phyloP scores from a whole-genome alignment of 2,113 vertebrate species.

The Osmerus mordax region DNA sequence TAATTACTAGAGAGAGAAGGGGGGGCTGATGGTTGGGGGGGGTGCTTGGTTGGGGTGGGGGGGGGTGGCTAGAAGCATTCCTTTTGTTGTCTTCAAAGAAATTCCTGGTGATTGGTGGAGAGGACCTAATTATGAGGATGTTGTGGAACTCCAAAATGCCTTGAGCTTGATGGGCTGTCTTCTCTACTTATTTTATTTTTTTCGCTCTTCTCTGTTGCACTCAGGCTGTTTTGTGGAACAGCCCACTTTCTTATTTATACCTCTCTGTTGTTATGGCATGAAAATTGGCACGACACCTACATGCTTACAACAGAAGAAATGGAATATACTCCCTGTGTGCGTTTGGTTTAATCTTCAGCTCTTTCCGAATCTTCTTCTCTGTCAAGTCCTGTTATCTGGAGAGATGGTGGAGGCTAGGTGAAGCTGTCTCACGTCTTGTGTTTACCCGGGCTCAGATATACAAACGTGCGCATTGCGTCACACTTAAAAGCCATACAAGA shows the following conservation, averaged over 20 bases:
- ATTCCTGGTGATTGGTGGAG: slow-evolving; percentile 62
- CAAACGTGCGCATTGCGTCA: background rate
- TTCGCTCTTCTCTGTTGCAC: slow-evolving; percentile 36
- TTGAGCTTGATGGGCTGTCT: slow-evolving; percentile 25
- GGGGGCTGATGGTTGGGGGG: background rate
- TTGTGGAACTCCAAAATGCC: slow-evolving; percentile 46
- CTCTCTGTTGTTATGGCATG: slow-evolving; percentile 55
- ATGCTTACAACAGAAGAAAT: slow-evolving; percentile 52
- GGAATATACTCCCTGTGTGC: slow-evolving; percentile 49
- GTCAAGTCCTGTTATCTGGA: slow-evolving; percentile 29
- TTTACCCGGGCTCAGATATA: slow-evolving; percentile 17
- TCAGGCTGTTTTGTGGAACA: slow-evolving; percentile 49
- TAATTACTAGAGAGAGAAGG: slow-evolving; percentile 44
- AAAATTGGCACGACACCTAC: slow-evolving; percentile 54
- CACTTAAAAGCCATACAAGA: background rate
- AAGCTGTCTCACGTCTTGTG: slow-evolving; percentile 38
- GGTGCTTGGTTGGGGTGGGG: background rate
- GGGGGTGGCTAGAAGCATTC: slow-evolving; percentile 26
- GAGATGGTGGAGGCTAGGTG: slow-evolving; percentile 9
- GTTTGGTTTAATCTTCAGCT: slow-evolving; percentile 44
- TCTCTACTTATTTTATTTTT: slow-evolving; percentile 30
- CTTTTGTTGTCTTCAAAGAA: slow-evolving; percentile 35
- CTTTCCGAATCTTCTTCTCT: slow-evolving; percentile 41
- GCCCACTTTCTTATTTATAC: slow-evolving; percentile 67
- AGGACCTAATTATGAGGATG: slow-evolving; percentile 52